These are phyloP conservation scores for Eurystomus gularis DNA, from an alignment of 2,113 vertebrate species.

Conservation along the genomic window DNA sequence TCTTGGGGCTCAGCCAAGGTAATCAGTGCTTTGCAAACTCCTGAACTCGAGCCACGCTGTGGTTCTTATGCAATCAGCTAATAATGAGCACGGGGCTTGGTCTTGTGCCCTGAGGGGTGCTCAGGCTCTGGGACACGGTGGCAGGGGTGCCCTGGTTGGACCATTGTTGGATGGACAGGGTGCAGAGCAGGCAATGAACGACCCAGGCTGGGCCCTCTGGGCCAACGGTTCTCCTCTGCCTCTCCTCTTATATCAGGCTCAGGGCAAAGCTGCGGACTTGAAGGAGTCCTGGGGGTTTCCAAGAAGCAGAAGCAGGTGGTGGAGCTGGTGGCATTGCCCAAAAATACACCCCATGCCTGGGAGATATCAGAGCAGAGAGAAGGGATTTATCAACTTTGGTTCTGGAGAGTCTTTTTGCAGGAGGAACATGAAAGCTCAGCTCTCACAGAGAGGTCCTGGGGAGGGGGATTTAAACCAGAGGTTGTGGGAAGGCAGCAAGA, in stretches of 20 bases:
- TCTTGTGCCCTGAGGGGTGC: no score
- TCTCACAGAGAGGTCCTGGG: background rate
- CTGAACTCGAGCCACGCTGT: fast-evolving
- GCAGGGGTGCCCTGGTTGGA: background rate
- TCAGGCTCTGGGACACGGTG: background rate
- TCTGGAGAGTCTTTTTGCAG: background rate
- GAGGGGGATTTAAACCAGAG: background rate
- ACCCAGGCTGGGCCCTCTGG: no score
- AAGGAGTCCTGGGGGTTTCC: fast-evolving
- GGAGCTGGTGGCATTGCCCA: background rate
- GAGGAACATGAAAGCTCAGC: background rate
- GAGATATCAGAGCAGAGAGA: background rate
- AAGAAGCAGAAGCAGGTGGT: background rate
- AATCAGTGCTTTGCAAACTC: background rate
- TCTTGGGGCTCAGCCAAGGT: background rate
- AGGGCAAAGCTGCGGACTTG: background rate
- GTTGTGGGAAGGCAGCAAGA: background rate
- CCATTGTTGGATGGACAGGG: background rate
- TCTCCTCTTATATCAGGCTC: background rate
- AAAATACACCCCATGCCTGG: background rate
- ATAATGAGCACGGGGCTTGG: background rate
- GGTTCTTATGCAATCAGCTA: background rate
- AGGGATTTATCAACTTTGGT: background rate
- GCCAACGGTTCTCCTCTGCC: background rate
- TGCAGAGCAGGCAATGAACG: background rate